Evolutionary conservation across 2,888 invertebrate species (phyloP).

Genomic region (Parasteatoda lunata): DNA sequence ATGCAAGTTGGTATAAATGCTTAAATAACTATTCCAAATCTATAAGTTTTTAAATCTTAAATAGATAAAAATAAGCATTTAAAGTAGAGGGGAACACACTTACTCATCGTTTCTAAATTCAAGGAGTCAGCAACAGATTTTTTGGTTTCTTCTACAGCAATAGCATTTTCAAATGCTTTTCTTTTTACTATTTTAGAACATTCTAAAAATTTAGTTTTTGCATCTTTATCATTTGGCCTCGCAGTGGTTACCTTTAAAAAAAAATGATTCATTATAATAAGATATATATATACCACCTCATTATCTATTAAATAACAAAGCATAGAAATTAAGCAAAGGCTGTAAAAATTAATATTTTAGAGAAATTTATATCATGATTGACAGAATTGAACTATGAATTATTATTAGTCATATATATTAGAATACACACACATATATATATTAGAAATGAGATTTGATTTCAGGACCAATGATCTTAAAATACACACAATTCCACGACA

Average conservation of each 20-base stretch:
- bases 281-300: not conserved
- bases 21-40: no score
- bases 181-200: slow-evolving; percentile 97
- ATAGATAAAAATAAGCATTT: no score
- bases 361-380: not conserved
- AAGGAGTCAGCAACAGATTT: slow-evolving; percentile 90
- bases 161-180: slow-evolving; percentile 96
- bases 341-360: not conserved
- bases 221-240: slow-evolving; percentile 94
- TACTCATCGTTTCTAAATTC: slow-evolving; percentile 92
- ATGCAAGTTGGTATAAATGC: no score
- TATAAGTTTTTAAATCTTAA: no score
- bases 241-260: slow-evolving; percentile 87
- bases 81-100: slow-evolving; percentile 51
- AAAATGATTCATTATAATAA: not conserved
- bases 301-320: not conserved
- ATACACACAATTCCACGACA: no score
- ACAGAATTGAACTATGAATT: not conserved
- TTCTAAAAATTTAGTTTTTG: slow-evolving; percentile 91
- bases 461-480: no score
- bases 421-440: no score
- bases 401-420: not conserved
- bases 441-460: no score
- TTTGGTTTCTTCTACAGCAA: slow-evolving; percentile 91
- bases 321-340: not conserved